Evolutionary conservation across 2,113 vertebrate genomes (phyloP).

Genomic region (Cercopithecus mona): DNA sequence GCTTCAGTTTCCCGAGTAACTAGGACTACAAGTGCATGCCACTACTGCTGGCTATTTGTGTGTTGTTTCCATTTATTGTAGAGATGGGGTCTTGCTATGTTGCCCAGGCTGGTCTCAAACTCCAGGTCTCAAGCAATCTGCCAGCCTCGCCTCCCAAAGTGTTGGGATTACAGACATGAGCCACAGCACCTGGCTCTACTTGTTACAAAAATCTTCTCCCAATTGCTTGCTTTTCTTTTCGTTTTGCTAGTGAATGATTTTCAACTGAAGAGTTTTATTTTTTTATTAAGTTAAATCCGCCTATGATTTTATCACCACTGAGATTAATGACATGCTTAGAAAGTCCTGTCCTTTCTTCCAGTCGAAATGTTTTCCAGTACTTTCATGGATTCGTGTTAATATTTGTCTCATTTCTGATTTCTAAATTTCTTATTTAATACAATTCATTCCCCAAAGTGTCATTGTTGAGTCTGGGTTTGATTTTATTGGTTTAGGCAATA

Average conservation of each 20-base stretch:
- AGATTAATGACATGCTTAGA: neutral
- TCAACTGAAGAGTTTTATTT: neutral
- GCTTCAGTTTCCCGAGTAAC: too few species aligned
- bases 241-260: neutral
- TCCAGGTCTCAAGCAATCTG: too few species aligned
- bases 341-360: neutral
- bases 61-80: too few species aligned
- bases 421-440: neutral
- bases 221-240: neutral
- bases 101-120: too few species aligned
- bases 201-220: neutral
- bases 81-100: neutral
- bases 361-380: neutral
- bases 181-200: too few species aligned
- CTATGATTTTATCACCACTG: neutral
- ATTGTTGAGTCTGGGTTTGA: neutral
- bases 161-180: too few species aligned
- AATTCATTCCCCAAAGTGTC: neutral
- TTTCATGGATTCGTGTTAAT: neutral
- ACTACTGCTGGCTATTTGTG: too few species aligned
- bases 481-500: neutral
- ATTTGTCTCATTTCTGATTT: neutral
- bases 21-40: too few species aligned
- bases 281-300: neutral
- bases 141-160: too few species aligned